Base-by-base conservation (phyloP, 1,140 invertebrate genomes). In the Anadara kagoshimensis region DNA sequence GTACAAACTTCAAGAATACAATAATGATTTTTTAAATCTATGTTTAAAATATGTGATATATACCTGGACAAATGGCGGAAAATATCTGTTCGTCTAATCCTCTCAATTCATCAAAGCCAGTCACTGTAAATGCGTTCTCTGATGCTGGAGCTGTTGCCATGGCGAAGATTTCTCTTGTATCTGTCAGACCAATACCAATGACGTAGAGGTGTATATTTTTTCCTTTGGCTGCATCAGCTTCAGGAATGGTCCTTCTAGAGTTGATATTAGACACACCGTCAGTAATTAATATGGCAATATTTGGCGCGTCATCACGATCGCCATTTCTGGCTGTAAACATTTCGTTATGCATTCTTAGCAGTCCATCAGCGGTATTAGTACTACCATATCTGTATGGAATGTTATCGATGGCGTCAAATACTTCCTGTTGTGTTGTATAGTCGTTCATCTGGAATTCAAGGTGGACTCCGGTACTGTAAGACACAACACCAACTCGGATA, bases 231-330 rank as follows among this genome's bases (percentile, higher is more conserved):
- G 44, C 18, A 45, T 80, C 69, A 8, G 83, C 82, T 54, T 86
- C 79, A 11, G 70, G 66, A 16, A 76, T 61, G 0, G 83, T 81
- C 49, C 54, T 71, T 16, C 57, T 51, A 14, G 75, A 63, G 61
- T 86, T 84, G 49, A 82, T 78, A 59, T 87, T 85, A 14, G 87
- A 88, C 11, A 80, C 73, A 64, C 87, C 87, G 78, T 87, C 87
- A 26, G 86, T 87, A 14, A 88, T 36, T 5, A 88, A 49, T 16
- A 87, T 76, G n/a, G 64, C 76, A 20, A 86, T 68, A 57, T 87
- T 85, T 18, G 64, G 66, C 0, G 81, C 83, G 41, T 68, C 71
- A 5, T 73, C 73, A 57, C 87, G 69, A 54, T 86, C 86, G 0
- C 87, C 86, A 66, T 85, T 75, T 26, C 14, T 24, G 20, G 43